Percentiles rank a stretch among this genome's conserved stretches.
These are phyloP conservation scores for Brachyopa scutellaris DNA, from an alignment of 2,888 invertebrate species.

Conservation along the genomic window DNA sequence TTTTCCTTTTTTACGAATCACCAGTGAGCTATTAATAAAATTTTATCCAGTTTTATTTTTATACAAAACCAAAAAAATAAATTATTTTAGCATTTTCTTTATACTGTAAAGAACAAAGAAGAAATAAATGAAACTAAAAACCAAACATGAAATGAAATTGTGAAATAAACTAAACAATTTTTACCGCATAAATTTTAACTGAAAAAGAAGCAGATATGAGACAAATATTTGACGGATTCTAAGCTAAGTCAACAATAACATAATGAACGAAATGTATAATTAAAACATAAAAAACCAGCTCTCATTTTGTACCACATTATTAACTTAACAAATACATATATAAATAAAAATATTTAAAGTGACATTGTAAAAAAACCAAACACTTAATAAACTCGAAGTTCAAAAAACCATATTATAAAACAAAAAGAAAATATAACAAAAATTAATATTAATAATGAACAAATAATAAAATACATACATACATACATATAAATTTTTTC, in stretches of 20 bases:
- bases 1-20: constrained; percentile 49
- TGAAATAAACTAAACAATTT: constrained; percentile 74
- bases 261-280: constrained; percentile 42
- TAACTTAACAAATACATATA: constrained; percentile 10
- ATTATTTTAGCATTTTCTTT: constrained; percentile 57
- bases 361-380: constrained; percentile 44
- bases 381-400: constrained; percentile 61
- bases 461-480: constrained; percentile 42
- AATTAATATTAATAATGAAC: constrained; percentile 23
- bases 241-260: constrained; percentile 59
- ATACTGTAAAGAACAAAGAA: constrained; percentile 57
- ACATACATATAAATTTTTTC: constrained; percentile 27
- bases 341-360: constrained; percentile 20
- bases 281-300: constrained; percentile 46
- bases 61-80: constrained; percentile 44
- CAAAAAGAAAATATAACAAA: constrained; percentile 29
- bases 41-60: constrained; percentile 48
- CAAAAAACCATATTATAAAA: constrained; percentile 42
- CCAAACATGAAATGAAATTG: constrained; percentile 51
- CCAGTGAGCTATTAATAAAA: constrained; percentile 51
- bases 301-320: constrained; percentile 70
- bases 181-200: constrained; percentile 74
- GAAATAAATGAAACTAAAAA: constrained; percentile 44
- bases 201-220: constrained; percentile 73
- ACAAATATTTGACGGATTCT: constrained; percentile 37